Conservation (phyloP, 1,140 invertebrate genomes). For the Drosophila subobscura region DNA sequence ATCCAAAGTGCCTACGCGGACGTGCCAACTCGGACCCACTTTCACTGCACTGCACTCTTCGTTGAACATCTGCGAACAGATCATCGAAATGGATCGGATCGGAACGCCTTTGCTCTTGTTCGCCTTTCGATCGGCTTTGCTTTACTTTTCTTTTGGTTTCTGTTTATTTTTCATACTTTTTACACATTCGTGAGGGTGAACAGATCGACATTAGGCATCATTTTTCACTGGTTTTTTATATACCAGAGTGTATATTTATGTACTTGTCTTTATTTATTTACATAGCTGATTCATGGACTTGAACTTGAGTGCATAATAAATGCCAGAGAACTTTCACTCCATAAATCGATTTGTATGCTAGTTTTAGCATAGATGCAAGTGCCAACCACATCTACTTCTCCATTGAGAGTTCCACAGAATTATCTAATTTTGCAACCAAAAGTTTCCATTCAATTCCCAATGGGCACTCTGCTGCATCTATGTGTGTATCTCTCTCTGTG, state of each 20-base stretch:
- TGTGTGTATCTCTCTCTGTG: neutral
- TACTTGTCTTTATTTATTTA: too few species aligned
- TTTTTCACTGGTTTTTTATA: neutral
- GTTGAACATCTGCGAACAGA: constrained; percentile 65
- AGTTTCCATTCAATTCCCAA: constrained; percentile 19
- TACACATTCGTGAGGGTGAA: constrained; percentile 27
- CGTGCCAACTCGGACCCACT: constrained; percentile 53
- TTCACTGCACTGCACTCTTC: constrained; percentile 62
- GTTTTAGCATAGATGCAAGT: too few species aligned
- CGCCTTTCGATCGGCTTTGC: constrained; percentile 49
- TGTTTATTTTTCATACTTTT: constrained; percentile 7
- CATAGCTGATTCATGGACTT: too few species aligned
- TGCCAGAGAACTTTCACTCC: too few species aligned
- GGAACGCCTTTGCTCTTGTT: constrained; percentile 11
- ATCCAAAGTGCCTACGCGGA: constrained; percentile 59
- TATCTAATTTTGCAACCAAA: constrained; percentile 23
- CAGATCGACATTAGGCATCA: constrained; percentile 26
- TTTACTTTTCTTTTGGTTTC: constrained; percentile 6
- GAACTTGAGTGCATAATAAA: too few species aligned
- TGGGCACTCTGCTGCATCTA: neutral
- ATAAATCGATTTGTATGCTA: too few species aligned
- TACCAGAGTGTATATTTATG: too few species aligned
- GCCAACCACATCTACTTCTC: too few species aligned
- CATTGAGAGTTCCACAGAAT: too few species aligned
- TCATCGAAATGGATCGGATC: constrained; percentile 33